Evolutionary conservation across 92 coral and sea anemone genomes (phyloP), one percentile per base, ranked within the genome.

Genomic region (Isaurus tuberculatus): DNA sequence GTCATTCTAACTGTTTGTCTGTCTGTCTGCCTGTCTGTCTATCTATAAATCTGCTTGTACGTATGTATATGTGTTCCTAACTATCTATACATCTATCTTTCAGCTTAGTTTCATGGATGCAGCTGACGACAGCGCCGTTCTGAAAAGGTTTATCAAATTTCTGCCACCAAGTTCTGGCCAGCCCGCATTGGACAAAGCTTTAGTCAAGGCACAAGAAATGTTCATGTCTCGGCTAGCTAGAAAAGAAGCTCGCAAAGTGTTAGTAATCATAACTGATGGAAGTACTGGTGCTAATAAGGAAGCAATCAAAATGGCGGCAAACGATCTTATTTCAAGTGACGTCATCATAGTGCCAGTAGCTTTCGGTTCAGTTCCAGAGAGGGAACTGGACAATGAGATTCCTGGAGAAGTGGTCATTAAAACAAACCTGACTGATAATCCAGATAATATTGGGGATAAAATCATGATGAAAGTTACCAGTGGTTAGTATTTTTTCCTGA

Each of bases 331-430:
- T 20, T 75, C 84, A 3, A 77, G 71, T 30, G 79, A 63, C 11
- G 88, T 95, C 17, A 91, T 72, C n/a, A 84, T 91, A n/a, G 81
- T 95, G 36, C 98, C 91, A 37, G 98, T 95, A 73, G 93, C 97
- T 15, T 48, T 95, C 48, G 98, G 98, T 22, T 73, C 83, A 17
- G 86, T 49, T 42, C 90, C 94, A 71, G 87, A 67, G 19, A 72
- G 86, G 44, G 97, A 91, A 64, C 80, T 93, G 7, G 89, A 88
- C 19, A 83, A 84, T 20, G 92, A 91, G 80, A 86, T 93, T 75
- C 84, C 89, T 37, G 84, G 83, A 70, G 97, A 88, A 73, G 90
- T 75, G 60, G 91, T 91, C 11, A 70, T 93, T 6, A 85, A 71
- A 61, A 63, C 89, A 9, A 87, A 86, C 16, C 77, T 42, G 65